These are phyloP conservation scores for Dasypus novemcinctus DNA, from an alignment of 2,113 vertebrate species.

Conservation along the genomic window DNA sequence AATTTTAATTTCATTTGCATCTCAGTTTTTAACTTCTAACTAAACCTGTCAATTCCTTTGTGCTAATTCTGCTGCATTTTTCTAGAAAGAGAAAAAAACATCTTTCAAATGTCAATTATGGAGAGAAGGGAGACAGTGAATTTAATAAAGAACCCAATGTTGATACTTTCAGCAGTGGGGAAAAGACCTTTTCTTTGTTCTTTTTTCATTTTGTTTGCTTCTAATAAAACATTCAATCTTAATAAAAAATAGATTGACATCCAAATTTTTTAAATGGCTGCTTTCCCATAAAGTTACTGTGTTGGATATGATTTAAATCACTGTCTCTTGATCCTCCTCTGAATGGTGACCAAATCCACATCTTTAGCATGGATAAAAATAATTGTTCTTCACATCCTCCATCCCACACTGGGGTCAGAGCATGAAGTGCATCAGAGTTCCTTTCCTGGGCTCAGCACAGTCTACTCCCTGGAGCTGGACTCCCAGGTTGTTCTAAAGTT, in stretches of 20 bases:
- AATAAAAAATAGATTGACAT: background rate
- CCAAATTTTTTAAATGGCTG: slow-evolving; percentile 48
- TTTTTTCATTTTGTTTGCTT: background rate
- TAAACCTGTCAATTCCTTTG: slow-evolving; percentile 64
- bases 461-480: slow-evolving; percentile 16
- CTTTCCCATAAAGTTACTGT: background rate
- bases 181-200: background rate
- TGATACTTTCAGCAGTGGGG: background rate
- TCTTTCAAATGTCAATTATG: background rate
- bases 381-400: slow-evolving; percentile 11
- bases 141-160: background rate
- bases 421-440: background rate
- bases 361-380: slow-evolving; percentile 33
- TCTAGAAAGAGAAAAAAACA: background rate
- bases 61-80: slow-evolving; percentile 50
- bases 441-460: background rate
- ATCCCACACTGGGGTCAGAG: slow-evolving; percentile 30
- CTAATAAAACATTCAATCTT: background rate
- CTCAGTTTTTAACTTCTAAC: slow-evolving; percentile 69
- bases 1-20: slow-evolving; percentile 66
- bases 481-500: background rate
- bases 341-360: slow-evolving; percentile 15
- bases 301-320: slow-evolving; percentile 52
- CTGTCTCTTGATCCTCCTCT: background rate
- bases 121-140: background rate